Conservation (phyloP, 2,888 invertebrate species). For the Busseola fusca region DNA sequence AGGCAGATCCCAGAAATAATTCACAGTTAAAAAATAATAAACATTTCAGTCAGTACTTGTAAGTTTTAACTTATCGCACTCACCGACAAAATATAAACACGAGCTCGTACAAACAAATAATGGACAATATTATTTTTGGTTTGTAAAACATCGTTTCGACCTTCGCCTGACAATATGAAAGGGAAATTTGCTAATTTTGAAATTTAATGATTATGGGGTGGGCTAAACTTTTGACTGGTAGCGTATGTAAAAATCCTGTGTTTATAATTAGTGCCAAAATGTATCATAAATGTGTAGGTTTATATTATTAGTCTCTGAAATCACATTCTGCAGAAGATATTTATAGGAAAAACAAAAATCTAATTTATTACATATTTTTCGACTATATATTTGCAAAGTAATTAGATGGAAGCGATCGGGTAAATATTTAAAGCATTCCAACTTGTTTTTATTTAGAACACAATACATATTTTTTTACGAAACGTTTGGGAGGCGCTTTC, state of each 20-base stretch:
- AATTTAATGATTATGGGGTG: too few relatives aligned
- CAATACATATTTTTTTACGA: conserved; percentile 43
- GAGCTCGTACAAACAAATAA: too few relatives aligned
- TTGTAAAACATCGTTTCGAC: too few relatives aligned
- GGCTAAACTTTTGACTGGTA: too few relatives aligned
- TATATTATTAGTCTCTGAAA: conserved; percentile 42
- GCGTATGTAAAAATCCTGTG: conserved; percentile 51
- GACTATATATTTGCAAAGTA: conserved; percentile 62
- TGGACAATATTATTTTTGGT: too few relatives aligned
- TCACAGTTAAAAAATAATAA: too few relatives aligned
- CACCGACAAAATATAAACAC: too few relatives aligned
- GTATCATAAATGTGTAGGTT: conserved; percentile 54
- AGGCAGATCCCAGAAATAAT: too few relatives aligned
- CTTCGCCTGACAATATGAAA: too few relatives aligned
- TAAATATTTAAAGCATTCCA: conserved; percentile 66
- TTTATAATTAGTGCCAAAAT: conserved; percentile 73
- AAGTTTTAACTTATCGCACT: too few relatives aligned
- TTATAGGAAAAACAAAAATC: conserved; percentile 43
- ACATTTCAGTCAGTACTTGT: too few relatives aligned
- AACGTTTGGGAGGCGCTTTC: conserved; percentile 30
- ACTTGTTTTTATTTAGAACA: conserved; percentile 55
- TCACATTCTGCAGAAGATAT: conserved; percentile 40
- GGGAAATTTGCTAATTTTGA: too few relatives aligned
- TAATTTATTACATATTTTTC: conserved; percentile 65
- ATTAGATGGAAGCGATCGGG: conserved; percentile 46